Evolutionary conservation across 92 coral and sea anemone genomes (phyloP), one percentile per base, ranked within the genome.

Genomic region (Palythoa grandiflora): DNA sequence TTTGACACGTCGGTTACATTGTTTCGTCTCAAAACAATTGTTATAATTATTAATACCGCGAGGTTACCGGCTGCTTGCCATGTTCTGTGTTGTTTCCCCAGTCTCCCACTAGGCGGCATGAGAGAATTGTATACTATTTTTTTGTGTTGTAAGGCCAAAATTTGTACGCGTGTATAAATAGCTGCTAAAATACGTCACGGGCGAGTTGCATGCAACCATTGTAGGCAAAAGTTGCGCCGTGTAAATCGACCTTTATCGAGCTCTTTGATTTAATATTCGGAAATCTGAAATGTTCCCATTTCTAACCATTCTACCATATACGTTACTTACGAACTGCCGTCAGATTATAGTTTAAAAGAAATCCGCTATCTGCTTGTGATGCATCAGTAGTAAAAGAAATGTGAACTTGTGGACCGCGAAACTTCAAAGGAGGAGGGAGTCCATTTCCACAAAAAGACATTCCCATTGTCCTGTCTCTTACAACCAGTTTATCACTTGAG

Each of bases 371-470:
- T 1, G 74, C 44, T 14, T 11, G 2, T 40, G 20, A 10, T 47
- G 63, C 75, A 66, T 81, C 86, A 12, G 86, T 5, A 12, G 19
- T 81, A 36, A 81, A 81, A 35, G 60, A n/a, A 28, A 81, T 3
- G 15, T 9, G 40, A 68, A 81, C 75, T 12, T 81, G 61, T 7
- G 12, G 86, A 5, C 86, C 75, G 2, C 71, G 86, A 71, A 81
- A 81, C 9, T 4, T 66, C 75, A 16, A 19, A 5, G 60, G 19
- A 28, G 19, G 3, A 7, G 63, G 86, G 39, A n/a, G 12, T 9
- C 86, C 86, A 10, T 9, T 0, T 8, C 86, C 86, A 37, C 86
- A 81, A 14, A 47, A 9, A 3, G 61, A 65, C 15, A 14, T n/a
- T 0, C 86, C 75, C 1, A 6, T 14, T 13, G 19, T 65, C n/a